A percentile compares a stretch with the other conserved stretches of the same genome.
These are phyloP conservation scores for Diaphora mendica DNA, from an alignment of 2,888 invertebrate species.

Conservation along the genomic window DNA sequence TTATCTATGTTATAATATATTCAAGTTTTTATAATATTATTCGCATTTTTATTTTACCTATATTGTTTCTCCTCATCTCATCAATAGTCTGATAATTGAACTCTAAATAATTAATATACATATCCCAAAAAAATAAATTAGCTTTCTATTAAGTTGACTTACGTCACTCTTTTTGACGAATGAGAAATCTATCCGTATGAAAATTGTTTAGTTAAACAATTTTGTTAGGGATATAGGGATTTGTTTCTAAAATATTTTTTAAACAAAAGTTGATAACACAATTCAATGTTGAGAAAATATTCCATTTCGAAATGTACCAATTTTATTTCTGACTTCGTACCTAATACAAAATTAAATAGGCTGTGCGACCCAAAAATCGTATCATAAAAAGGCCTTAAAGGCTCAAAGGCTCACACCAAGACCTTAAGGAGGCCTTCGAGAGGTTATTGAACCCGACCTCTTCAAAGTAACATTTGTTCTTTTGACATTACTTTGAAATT, in stretches of 20 bases:
- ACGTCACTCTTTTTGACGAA: too few species aligned
- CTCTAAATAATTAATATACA: too few species aligned
- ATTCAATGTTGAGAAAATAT: background rate
- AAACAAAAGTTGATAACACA: background rate
- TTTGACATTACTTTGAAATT: constrained; percentile 45
- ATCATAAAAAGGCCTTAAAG: constrained; percentile 51
- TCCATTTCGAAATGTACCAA: background rate
- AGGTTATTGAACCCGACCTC: constrained; percentile 65
- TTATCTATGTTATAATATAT: too few species aligned
- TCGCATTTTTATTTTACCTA: too few species aligned
- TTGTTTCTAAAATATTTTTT: too few species aligned
- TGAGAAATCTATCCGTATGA: background rate
- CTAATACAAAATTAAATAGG: constrained; percentile 13
- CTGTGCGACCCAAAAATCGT: constrained; percentile 51
- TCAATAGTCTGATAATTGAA: too few species aligned
- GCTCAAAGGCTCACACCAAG: constrained; percentile 65
- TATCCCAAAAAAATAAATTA: background rate
- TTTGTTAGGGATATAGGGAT: too few species aligned
- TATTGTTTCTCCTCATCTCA: too few species aligned
- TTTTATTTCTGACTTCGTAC: background rate
- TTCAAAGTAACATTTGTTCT: constrained; percentile 42
- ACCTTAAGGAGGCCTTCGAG: constrained; percentile 60
- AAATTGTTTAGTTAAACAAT: background rate
- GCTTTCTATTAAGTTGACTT: background rate
- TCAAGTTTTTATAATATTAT: too few species aligned